Percentiles rank a stretch among this genome's conserved stretches.
Conservation (phyloP, 2,113 vertebrate species). For the Heliornis fulica region DNA sequence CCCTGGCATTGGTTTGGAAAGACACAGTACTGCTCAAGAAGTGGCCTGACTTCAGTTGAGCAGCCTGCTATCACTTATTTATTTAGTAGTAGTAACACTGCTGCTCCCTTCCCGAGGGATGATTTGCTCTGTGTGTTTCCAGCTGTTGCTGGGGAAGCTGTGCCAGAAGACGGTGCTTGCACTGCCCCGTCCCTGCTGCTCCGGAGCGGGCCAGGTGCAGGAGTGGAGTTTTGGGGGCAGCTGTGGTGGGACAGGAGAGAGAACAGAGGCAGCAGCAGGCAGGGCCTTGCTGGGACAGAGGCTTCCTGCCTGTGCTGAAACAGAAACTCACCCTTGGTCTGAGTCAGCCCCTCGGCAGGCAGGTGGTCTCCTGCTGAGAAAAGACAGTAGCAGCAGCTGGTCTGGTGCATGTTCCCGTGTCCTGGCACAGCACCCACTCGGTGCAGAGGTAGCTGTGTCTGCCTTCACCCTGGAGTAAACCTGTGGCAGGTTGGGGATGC, state of each 20-base stretch:
- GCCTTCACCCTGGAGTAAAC: background rate
- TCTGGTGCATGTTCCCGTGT: too few species aligned
- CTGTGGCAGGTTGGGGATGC: background rate
- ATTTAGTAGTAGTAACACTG: background rate
- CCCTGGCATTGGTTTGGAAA: background rate
- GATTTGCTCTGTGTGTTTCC: background rate
- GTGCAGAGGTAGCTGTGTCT: accelerated
- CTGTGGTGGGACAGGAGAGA: too few species aligned
- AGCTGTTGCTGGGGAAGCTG: background rate
- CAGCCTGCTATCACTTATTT: background rate
- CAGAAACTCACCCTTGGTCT: background rate
- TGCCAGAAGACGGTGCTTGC: accelerated
- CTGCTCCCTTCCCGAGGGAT: accelerated
- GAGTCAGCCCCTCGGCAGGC: background rate
- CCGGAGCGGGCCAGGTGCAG: too few species aligned
- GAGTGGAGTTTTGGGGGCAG: too few species aligned
- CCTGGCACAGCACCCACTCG: too few species aligned
- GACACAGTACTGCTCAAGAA: background rate
- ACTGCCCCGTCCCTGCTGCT: background rate
- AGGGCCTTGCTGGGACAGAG: too few species aligned
- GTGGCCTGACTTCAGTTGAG: background rate
- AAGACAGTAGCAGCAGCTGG: accelerated
- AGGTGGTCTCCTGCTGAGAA: background rate
- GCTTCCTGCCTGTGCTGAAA: background rate
- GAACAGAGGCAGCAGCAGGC: too few species aligned